A percentile compares a stretch with the other conserved stretches of the same genome.
Conservation (phyloP, 1,140 invertebrate species). For the Drosophila subobscura region DNA sequence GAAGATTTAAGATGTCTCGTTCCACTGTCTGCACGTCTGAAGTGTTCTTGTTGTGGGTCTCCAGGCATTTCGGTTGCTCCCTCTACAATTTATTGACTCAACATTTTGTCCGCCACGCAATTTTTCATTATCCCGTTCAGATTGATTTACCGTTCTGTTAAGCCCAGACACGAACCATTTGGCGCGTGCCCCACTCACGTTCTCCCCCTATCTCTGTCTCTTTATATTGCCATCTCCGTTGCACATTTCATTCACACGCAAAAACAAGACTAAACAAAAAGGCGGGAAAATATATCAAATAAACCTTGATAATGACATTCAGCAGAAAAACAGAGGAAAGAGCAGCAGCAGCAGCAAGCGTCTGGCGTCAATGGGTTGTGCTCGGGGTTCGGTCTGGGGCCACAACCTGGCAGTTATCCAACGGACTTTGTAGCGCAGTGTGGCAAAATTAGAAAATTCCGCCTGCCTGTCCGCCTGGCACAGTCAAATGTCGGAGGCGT, state of each 20-base stretch:
- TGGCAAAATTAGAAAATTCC: slow-evolving; percentile 68
- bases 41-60: slow-evolving; percentile 23
- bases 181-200: slow-evolving; percentile 4
- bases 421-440: slow-evolving; percentile 60
- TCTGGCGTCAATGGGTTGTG: slow-evolving; percentile 55
- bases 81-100: slow-evolving; percentile 35
- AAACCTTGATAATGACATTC: slow-evolving; percentile 82
- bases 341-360: slow-evolving; percentile 29
- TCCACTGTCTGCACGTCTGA: slow-evolving; percentile 18
- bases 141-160: slow-evolving; percentile 44
- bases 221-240: slow-evolving; percentile 12
- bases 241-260: slow-evolving; percentile 52
- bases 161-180: slow-evolving; percentile 24
- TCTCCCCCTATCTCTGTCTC: slow-evolving; percentile 13
- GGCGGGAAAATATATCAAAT: slow-evolving; percentile 64
- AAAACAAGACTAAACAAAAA: slow-evolving; percentile 51
- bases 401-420: slow-evolving; percentile 75
- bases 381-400: slow-evolving; percentile 26
- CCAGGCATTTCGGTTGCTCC: too few relatives aligned
- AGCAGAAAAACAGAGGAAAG: slow-evolving; percentile 39
- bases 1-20: not conserved
- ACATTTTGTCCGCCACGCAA: slow-evolving; percentile 30
- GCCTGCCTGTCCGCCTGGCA: slow-evolving; percentile 47
- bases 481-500: slow-evolving; percentile 77
- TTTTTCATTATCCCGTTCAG: slow-evolving; percentile 28